Evolutionary conservation across 2,797 vertebrate species (phyloP).

Genomic region (Podargus strigoides): DNA sequence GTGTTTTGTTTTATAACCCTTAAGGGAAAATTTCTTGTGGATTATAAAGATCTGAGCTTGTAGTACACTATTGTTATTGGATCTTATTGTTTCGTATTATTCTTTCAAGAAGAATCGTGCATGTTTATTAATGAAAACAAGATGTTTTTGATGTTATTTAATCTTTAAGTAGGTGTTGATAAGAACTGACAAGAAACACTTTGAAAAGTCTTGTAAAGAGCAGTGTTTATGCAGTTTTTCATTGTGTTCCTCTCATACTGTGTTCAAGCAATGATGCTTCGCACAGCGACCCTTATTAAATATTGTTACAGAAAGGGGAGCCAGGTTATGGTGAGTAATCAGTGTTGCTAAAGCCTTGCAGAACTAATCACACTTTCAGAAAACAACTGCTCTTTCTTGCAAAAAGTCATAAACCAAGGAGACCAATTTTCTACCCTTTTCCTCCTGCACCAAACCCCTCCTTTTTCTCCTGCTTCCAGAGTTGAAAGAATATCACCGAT

Average conservation of each 20-base stretch:
- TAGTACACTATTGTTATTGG: neutral
- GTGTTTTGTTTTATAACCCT: neutral
- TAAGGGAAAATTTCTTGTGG: neutral
- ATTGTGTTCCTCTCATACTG: neutral
- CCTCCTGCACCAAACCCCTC: neutral
- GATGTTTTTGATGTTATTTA: neutral
- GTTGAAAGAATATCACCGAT: neutral
- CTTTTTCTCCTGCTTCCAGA: neutral
- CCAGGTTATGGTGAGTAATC: neutral
- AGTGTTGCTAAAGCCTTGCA: neutral
- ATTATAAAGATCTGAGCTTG: neutral
- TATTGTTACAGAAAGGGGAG: neutral
- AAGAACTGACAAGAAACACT: neutral
- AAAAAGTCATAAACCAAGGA: neutral
- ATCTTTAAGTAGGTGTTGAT: neutral
- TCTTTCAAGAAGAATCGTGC: neutral
- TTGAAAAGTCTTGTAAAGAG: neutral
- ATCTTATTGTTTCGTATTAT: neutral
- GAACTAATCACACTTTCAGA: neutral
- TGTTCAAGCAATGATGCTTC: neutral
- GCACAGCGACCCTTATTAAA: neutral
- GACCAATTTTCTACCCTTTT: neutral
- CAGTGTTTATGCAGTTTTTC: neutral
- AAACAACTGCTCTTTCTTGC: neutral
- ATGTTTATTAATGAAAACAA: constrained; percentile 5